Conservation (phyloP, 2,113 vertebrate species). For the Macaca fascicularis region T2T-MFA8v1.1 NC_088377.1:156220001-156220500, state of each 20-base stretch:
- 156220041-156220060: not conserved
- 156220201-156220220: not conserved
- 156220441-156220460: not conserved
- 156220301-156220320: not conserved
- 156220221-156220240: slow-evolving; percentile 12
- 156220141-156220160: not conserved
- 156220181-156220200: not conserved
- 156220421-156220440: not conserved
- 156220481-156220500: not conserved
- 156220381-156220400: not conserved
- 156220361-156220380: not conserved
- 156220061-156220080: not conserved
- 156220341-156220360: slow-evolving; percentile 58
- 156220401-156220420: not conserved
- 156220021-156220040: not conserved
- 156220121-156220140: not conserved
- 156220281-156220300: slow-evolving; percentile 37
- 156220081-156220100: not conserved
- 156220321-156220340: not conserved
- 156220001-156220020: not conserved
- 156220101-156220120: not conserved
- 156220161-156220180: not conserved
- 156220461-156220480: not conserved
- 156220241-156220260: not conserved
- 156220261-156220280: slow-evolving; percentile 5